Base-by-base conservation (phyloP, 2,888 invertebrate species). In the Nebria salina region DNA sequence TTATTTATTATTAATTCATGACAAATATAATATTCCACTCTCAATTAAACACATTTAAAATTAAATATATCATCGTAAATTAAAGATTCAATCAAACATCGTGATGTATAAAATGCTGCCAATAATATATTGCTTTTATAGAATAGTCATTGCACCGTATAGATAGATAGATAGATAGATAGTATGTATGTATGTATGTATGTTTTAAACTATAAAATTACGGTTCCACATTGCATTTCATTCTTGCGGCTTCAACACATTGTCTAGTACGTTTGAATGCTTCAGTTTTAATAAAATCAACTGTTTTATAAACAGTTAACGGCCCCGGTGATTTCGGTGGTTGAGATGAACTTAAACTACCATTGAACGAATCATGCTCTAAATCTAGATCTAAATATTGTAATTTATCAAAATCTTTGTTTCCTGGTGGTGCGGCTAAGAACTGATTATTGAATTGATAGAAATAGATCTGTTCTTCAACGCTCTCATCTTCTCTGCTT, bases 251-350 rank as follows among this genome's bases (percentile, higher is more conserved):
- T 87, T 95, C 95, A 0, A 95, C 94, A 86, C 95, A 94, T 87
- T 95, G 94, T 76, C 95, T 92, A 65, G 96, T 97, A 82, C 95
- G 93, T 88, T 96, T 96, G 86, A 98, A 96, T 6, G 97, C 98
- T 87, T 96, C 94, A 0, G 98, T 98, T 90, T 97, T 98, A 76
- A 96, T 90, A 90, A 98, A 98, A 90, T 98, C 98, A 0, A 98
- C 97, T 1, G 95, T 96, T 88, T 97, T 96, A 89, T 98, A 98
- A 8, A 96, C 96, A 0, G 95, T 91, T 76, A 80, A 85, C 84
- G 85, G 84, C 70, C 85, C 86, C 2, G 85, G 85, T n/a, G 85
- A 85, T 64, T 85, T 83, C 13, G 84, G 77, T 15, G 86, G 84
- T 82, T 84, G 84, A 34, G 68, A 26, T 41, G 73, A 82, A 68